A percentile compares a stretch with the other conserved stretches of the same genome.
phyloP scores from a whole-genome alignment of 2,888 invertebrate genomes.

The Tryphoninae sp. region DNA sequence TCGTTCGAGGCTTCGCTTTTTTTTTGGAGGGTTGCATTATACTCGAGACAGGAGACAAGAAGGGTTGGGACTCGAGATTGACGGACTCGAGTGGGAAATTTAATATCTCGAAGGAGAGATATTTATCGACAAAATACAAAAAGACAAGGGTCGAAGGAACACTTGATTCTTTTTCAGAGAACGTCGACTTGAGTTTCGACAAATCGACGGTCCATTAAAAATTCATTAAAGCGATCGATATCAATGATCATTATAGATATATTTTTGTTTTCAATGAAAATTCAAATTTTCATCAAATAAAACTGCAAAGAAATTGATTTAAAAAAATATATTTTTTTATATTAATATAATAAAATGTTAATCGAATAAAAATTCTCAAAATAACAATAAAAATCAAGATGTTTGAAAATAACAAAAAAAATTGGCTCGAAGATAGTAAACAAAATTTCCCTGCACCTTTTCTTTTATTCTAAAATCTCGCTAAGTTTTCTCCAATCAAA shows the following conservation, averaged over 20 bases:
- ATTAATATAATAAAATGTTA: too few relatives aligned
- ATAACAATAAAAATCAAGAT: too few relatives aligned
- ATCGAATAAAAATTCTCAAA: too few relatives aligned
- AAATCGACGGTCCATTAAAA: background rate
- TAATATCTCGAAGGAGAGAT: slow-evolving; percentile 9
- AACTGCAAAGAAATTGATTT: background rate
- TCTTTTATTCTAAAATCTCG: too few relatives aligned
- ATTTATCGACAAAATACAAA: slow-evolving; percentile 13
- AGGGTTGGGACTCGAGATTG: slow-evolving; percentile 1
- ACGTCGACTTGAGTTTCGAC: background rate
- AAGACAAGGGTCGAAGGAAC: background rate
- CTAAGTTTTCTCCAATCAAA: slow-evolving; percentile 20
- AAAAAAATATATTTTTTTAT: too few relatives aligned
- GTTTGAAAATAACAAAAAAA: too few relatives aligned
- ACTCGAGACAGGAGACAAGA: slow-evolving; percentile 22
- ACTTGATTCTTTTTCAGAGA: too few relatives aligned
- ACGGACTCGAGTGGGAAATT: slow-evolving; percentile 33
- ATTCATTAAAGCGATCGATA: background rate
- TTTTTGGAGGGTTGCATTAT: slow-evolving; percentile 31
- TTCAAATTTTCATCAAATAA: background rate
- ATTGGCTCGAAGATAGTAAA: too few relatives aligned
- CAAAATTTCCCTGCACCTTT: too few relatives aligned
- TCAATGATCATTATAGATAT: background rate
- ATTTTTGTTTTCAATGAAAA: background rate
- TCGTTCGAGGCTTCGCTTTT: slow-evolving; percentile 19